phyloP scores from a whole-genome alignment of 2,888 invertebrate genomes.

The Pandemis cinnamomeana region DNA sequence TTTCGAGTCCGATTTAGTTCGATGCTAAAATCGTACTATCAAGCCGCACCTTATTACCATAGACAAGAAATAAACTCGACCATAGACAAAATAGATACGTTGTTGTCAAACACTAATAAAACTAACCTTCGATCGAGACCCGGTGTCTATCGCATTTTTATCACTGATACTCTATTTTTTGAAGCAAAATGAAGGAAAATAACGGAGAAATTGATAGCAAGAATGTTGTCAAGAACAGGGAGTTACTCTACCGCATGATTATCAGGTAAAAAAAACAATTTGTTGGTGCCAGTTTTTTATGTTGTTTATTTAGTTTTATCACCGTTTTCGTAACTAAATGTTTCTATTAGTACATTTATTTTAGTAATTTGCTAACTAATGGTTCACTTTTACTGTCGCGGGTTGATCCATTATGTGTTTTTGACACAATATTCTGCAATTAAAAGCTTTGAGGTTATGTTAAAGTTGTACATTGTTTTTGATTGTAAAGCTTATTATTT shows the following conservation, averaged over 20 bases:
- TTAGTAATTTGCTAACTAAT: neutral
- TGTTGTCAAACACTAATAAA: slow-evolving; percentile 50
- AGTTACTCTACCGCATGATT: slow-evolving; percentile 94
- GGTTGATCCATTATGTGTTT: neutral
- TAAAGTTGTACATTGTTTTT: neutral
- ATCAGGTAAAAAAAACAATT: slow-evolving; percentile 88
- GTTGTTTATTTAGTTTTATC: slow-evolving; percentile 32
- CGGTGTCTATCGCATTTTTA: slow-evolving; percentile 43
- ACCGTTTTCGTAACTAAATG: neutral
- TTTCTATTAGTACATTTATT: neutral
- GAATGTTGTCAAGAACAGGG: slow-evolving; percentile 94
- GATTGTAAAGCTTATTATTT: neutral
- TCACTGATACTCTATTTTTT: slow-evolving; percentile 24
- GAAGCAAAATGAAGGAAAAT: slow-evolving; percentile 70
- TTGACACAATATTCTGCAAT: neutral
- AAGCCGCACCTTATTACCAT: slow-evolving; percentile 22
- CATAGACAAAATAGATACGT: slow-evolving; percentile 33
- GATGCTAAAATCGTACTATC: slow-evolving; percentile 28
- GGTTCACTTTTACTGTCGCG: neutral
- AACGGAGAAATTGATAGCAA: slow-evolving; percentile 85
- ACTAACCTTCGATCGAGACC: slow-evolving; percentile 46
- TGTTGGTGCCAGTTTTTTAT: neutral
- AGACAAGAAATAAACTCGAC: slow-evolving; percentile 24
- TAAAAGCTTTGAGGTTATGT: slow-evolving; percentile 49
- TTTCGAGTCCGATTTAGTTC: neutral